Conservation (phyloP, 2,113 vertebrate species). For the pig (Sus scrofa) region DNA sequence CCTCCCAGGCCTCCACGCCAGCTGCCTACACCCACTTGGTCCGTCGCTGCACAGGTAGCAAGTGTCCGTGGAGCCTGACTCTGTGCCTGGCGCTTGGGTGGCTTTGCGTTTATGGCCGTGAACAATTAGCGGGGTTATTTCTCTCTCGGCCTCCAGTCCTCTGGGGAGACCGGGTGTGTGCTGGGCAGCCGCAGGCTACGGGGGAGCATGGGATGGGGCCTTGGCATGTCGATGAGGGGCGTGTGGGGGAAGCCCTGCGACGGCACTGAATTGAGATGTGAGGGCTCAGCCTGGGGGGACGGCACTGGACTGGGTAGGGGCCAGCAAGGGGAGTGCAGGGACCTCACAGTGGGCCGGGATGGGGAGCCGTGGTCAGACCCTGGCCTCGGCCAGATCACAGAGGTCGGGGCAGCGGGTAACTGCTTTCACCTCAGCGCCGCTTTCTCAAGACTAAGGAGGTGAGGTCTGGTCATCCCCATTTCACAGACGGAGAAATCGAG, state of each 20-base stretch:
- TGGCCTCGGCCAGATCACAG: background rate
- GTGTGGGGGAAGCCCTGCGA: background rate
- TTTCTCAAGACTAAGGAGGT: background rate
- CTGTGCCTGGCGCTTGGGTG: background rate
- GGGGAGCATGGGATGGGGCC: background rate
- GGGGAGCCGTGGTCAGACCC: accelerated
- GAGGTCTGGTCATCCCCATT: background rate
- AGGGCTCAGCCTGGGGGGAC: background rate
- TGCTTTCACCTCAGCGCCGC: background rate
- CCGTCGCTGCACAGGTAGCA: accelerated
- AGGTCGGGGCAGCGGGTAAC: background rate
- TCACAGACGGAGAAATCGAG: accelerated
- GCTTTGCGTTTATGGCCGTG: background rate
- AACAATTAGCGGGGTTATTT: background rate
- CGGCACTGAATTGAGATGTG: background rate
- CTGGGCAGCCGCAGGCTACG: background rate
- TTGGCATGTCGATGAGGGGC: accelerated
- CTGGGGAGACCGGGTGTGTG: accelerated
- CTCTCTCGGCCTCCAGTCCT: accelerated
- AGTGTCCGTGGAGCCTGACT: background rate
- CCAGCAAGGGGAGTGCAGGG: accelerated
- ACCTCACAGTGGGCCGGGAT: background rate
- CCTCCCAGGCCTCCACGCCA: background rate
- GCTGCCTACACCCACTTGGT: accelerated
- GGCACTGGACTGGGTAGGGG: background rate